Evolutionary conservation across 30 jellyfish, hydroid and myxozoan species (phyloP).

Genomic region (Chironex yamaguchii): DNA sequence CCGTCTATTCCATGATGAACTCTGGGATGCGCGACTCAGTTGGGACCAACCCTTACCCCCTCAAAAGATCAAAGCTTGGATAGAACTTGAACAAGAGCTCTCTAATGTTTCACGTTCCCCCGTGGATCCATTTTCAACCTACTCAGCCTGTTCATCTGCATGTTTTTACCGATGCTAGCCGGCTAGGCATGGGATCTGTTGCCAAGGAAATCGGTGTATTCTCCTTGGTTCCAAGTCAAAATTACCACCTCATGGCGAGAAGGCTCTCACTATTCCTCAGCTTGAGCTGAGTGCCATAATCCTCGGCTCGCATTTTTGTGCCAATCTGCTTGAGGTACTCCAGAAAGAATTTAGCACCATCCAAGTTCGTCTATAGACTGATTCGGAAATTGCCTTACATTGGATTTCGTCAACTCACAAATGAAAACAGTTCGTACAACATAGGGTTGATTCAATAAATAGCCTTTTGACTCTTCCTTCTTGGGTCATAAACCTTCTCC

Average conservation of each 20-base stretch:
- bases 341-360: conserved; percentile 1
- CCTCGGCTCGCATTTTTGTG: conserved; percentile 22
- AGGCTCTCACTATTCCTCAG: conserved; percentile 10
- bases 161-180: conserved; percentile 39
- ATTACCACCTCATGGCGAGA: conserved; percentile 4
- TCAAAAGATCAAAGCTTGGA: neutral
- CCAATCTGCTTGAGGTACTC: neutral
- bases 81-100: conserved; percentile 8
- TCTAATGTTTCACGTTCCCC: conserved; percentile 13
- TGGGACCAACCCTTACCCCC: conserved; percentile 55
- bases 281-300: conserved; percentile 22
- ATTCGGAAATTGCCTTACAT: conserved; percentile 20
- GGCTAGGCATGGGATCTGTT: conserved; percentile 11
- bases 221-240: conserved; percentile 28
- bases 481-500: conserved; percentile 46
- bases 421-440: conserved; percentile 15
- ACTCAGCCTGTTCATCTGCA: conserved; percentile 9
- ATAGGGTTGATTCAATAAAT: conserved; percentile 14
- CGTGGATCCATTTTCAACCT: conserved; percentile 3
- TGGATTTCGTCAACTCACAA: conserved; percentile 36
- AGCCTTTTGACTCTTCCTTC: conserved; percentile 9
- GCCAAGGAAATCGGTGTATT: conserved; percentile 18
- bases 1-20: conserved; percentile 9
- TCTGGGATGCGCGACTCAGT: conserved; percentile 17
- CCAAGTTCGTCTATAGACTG: conserved; percentile 33